A percentile compares a stretch with the other conserved stretches of the same genome.
phyloP scores from a whole-genome alignment of 1,140 invertebrate species.

The Drosophila yakuba region DNA sequence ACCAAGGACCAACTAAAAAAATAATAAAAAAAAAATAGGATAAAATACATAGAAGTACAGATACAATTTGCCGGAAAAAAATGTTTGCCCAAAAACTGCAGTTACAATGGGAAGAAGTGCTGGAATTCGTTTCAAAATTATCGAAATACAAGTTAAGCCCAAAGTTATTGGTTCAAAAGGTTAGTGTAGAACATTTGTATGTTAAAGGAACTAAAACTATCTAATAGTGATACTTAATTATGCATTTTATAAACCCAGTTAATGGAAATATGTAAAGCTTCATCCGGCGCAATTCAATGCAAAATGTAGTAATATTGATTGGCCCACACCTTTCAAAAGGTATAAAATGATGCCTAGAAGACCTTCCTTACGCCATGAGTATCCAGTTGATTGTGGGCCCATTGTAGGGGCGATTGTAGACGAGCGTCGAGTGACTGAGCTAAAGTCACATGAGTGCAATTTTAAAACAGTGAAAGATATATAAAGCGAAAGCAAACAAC shows the following conservation, averaged over 20 bases:
- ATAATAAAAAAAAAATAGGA: slow-evolving; percentile 27
- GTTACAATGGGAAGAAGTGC: slow-evolving; percentile 21
- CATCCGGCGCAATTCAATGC: no score
- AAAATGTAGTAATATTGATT: no score
- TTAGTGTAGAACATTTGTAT: no score
- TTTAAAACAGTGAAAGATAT: slow-evolving; percentile 63
- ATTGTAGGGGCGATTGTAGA: slow-evolving; percentile 37
- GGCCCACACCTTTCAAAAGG: not conserved
- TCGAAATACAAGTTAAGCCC: not conserved
- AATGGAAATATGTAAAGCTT: no score
- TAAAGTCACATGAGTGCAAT: slow-evolving; percentile 60
- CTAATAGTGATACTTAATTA: no score
- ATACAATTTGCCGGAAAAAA: slow-evolving; percentile 45
- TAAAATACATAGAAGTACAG: slow-evolving; percentile 53
- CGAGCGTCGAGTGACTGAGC: slow-evolving; percentile 39
- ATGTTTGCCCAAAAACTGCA: slow-evolving; percentile 39
- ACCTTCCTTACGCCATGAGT: slow-evolving; percentile 26
- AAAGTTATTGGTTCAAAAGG: no score
- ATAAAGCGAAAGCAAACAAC: slow-evolving; percentile 59
- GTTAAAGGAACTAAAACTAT: no score
- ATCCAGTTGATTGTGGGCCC: slow-evolving; percentile 42
- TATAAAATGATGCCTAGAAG: slow-evolving; percentile 5
- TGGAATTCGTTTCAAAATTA: not conserved
- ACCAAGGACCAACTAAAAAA: slow-evolving; percentile 53
- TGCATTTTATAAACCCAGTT: no score